These are phyloP conservation scores for Anisognathus igniventris DNA, from an alignment of 2,797 vertebrate genomes.

Conservation along the genomic window DNA sequence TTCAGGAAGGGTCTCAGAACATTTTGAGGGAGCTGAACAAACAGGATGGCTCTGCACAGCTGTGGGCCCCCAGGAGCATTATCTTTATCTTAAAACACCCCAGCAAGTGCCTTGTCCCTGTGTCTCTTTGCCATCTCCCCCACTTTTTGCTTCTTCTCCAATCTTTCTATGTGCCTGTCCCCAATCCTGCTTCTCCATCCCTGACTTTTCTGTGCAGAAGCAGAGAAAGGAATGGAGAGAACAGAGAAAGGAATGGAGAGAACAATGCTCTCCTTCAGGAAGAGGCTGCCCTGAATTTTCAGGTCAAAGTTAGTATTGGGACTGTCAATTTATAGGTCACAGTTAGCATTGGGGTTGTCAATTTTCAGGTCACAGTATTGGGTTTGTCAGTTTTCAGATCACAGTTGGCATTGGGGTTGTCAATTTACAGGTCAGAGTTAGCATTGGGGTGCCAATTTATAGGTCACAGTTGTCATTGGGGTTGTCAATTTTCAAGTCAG, in stretches of 20 bases:
- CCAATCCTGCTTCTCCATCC: background rate
- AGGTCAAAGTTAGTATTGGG: background rate
- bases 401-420: background rate
- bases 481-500: no score
- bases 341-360: background rate
- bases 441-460: no score
- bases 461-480: background rate
- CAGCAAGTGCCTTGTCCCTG: background rate
- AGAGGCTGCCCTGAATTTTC: background rate
- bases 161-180: rapidly evolving
- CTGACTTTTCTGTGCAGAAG: background rate
- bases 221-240: background rate
- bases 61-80: background rate
- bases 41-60: background rate
- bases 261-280: background rate
- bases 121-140: background rate
- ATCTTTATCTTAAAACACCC: background rate
- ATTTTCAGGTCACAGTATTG: background rate
- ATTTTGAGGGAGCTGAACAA: background rate
- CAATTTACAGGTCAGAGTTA: background rate
- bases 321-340: background rate
- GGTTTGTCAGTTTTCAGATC: background rate
- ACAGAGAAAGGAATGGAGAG: background rate
- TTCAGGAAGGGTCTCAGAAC: background rate
- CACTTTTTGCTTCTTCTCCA: background rate